These are phyloP conservation scores for Nannobrachium achirus DNA, from an alignment of 2,113 vertebrate genomes.

Conservation along the genomic window DNA sequence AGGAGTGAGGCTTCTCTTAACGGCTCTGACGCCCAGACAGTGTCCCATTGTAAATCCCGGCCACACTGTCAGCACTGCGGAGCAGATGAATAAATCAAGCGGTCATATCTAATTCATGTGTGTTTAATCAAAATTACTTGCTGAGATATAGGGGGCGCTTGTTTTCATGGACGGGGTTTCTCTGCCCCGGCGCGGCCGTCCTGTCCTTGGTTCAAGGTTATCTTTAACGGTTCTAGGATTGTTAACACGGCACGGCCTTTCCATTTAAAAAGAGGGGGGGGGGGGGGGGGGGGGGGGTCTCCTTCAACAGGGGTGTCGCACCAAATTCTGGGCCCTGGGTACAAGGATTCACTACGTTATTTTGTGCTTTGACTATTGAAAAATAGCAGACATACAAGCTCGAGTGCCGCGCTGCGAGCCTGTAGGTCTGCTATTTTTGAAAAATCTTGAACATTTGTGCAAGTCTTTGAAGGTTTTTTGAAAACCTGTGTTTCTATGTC, in stretches of 20 bases:
- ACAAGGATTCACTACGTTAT: too few species aligned
- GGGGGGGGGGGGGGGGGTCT: too few species aligned
- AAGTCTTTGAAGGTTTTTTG: too few species aligned
- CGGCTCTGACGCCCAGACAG: slow-evolving; percentile 2
- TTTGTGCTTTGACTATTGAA: too few species aligned
- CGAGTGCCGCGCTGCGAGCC: too few species aligned
- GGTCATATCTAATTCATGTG: slow-evolving; percentile 43
- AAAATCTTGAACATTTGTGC: too few species aligned
- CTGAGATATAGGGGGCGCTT: slow-evolving; percentile 3
- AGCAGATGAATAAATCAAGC: slow-evolving; percentile 45
- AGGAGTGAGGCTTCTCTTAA: not conserved
- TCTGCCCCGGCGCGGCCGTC: not conserved
- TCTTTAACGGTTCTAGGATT: not conserved
- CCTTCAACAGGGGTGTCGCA: too few species aligned
- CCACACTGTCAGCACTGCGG: slow-evolving; percentile 20
- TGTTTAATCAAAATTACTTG: slow-evolving; percentile 31
- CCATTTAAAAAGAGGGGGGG: too few species aligned
- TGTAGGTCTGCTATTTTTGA: too few species aligned
- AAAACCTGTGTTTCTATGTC: too few species aligned
- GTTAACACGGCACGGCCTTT: not conserved
- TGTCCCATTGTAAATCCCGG: slow-evolving; percentile 37
- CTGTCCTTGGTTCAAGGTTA: slow-evolving; percentile 22
- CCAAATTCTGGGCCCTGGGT: too few species aligned
- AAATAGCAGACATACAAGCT: too few species aligned
- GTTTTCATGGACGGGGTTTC: slow-evolving; percentile 19